Conservation (phyloP, 2,113 vertebrate species). For the Eulemur macaco region DNA sequence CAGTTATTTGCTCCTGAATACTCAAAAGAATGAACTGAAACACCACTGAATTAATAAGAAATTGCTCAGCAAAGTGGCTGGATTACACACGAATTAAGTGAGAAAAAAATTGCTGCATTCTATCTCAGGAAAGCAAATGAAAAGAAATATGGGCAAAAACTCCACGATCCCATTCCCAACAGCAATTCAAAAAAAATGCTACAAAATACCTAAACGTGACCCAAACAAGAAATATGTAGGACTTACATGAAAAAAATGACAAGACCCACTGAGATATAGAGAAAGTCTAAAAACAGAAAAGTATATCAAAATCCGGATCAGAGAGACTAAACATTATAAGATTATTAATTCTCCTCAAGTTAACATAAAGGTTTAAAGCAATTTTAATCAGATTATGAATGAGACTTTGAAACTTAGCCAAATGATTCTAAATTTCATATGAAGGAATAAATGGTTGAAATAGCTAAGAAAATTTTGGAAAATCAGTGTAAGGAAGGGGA, state of each 20-base stretch:
- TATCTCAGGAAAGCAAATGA: background rate
- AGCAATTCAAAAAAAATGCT: background rate
- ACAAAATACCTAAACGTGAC: background rate
- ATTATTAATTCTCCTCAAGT: background rate
- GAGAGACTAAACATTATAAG: background rate
- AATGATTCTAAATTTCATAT: slow-evolving; percentile 2
- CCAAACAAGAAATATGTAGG: background rate
- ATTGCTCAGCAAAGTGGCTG: background rate
- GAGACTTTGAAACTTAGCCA: slow-evolving; percentile 3
- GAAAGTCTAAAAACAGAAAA: background rate
- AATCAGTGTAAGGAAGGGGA: background rate
- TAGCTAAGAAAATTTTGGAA: background rate
- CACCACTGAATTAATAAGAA: background rate
- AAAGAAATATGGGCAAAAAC: background rate
- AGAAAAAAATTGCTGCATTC: background rate
- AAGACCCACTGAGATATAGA: background rate
- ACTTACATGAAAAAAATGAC: background rate
- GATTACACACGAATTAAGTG: background rate
- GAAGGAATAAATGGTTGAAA: background rate
- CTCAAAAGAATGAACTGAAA: background rate
- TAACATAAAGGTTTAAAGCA: background rate
- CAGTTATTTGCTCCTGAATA: background rate
- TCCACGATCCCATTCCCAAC: background rate
- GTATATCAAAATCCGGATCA: background rate
- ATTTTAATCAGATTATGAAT: background rate